Percentiles rank a stretch among this genome's conserved stretches.
These are phyloP conservation scores for Baronia brevicornis DNA, from an alignment of 2,888 invertebrate species.

Conservation along the genomic window DNA sequence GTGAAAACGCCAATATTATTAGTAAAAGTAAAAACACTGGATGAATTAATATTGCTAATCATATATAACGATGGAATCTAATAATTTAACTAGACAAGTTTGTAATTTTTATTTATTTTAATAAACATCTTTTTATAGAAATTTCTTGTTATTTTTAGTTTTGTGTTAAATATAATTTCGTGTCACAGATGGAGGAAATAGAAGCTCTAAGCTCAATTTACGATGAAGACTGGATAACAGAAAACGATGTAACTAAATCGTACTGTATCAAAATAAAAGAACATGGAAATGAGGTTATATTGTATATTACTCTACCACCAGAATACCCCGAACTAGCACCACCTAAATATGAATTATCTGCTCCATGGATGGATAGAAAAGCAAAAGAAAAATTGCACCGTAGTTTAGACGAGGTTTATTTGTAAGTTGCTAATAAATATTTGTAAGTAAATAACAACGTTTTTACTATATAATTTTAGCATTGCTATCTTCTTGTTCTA, in stretches of 20 bases:
- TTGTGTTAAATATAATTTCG: no score
- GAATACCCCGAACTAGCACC: slow-evolving; percentile 80
- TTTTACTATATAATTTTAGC: not conserved
- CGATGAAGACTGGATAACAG: slow-evolving; percentile 79
- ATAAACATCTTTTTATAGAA: not conserved
- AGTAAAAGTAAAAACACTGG: no score
- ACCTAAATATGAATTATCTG: slow-evolving; percentile 82
- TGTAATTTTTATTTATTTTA: slow-evolving; percentile 6
- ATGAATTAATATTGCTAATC: no score
- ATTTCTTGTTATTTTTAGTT: not conserved
- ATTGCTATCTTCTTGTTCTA: not conserved
- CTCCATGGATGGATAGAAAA: slow-evolving; percentile 79
- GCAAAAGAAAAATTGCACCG: slow-evolving; percentile 73
- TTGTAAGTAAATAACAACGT: slow-evolving; percentile 7
- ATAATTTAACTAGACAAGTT: no score
- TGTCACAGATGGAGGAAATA: slow-evolving; percentile 78
- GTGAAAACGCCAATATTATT: no score
- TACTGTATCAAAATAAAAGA: slow-evolving; percentile 77
- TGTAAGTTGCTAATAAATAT: slow-evolving; percentile 74
- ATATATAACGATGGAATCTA: no score
- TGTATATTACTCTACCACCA: slow-evolving; percentile 78
- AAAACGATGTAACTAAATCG: slow-evolving; percentile 70
- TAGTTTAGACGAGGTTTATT: slow-evolving; percentile 78
- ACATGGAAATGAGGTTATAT: slow-evolving; percentile 63
- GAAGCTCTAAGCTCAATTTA: slow-evolving; percentile 84